phyloP scores from a whole-genome alignment of 2,797 vertebrate species.

The Garrulus glandarius region DNA sequence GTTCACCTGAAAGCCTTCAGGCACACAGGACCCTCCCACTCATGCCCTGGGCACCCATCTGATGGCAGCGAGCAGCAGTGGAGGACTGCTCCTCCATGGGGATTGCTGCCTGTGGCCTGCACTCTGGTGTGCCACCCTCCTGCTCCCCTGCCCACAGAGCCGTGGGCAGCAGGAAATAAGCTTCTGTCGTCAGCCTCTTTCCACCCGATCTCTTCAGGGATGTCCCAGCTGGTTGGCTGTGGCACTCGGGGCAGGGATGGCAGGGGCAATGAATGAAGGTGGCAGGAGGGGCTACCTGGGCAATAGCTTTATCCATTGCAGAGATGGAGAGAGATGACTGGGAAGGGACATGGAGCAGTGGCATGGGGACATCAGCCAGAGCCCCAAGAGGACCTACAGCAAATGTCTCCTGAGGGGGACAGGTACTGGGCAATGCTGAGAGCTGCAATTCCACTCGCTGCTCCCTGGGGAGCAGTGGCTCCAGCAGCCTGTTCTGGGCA shows the following conservation, averaged over 20 bases:
- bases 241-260: not conserved
- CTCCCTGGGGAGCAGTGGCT: not conserved
- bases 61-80: fast-evolving
- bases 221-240: fast-evolving
- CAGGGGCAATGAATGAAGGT: not conserved
- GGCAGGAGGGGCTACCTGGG: not conserved
- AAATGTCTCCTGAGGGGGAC: not conserved
- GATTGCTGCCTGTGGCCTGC: fast-evolving
- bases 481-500: not conserved
- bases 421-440: not conserved
- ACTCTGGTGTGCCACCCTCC: not conserved
- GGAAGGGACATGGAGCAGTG: not conserved
- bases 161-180: not conserved
- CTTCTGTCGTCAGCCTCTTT: not conserved
- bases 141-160: not conserved
- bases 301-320: not conserved
- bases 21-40: not conserved
- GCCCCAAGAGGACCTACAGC: not conserved
- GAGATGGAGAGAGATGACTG: not conserved
- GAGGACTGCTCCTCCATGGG: fast-evolving
- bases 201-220: not conserved
- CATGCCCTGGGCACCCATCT: not conserved
- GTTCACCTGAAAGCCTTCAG: not conserved
- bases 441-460: not conserved
- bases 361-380: not conserved